Evolutionary conservation across 2,888 invertebrate species (phyloP).

Genomic region (Dysmachus trigonus): DNA sequence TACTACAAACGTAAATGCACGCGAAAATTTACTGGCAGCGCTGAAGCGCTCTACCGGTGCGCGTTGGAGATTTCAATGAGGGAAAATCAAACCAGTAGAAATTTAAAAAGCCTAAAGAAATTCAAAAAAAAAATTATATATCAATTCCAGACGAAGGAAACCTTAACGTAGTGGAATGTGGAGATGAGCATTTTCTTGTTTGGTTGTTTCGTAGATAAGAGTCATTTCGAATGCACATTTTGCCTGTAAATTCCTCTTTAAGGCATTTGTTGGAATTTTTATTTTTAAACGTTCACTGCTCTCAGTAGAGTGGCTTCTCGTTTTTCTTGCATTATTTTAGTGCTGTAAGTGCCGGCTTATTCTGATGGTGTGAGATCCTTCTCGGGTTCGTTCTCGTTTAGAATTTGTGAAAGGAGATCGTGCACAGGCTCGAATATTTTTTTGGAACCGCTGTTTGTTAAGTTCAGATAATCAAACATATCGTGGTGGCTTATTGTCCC

Average conservation of each 20-base stretch:
- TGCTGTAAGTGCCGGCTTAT: conserved; percentile 60
- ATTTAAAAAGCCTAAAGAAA: neutral
- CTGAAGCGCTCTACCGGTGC: neutral
- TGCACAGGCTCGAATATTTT: conserved; percentile 88
- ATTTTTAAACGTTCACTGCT: neutral
- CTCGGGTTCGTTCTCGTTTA: conserved; percentile 79
- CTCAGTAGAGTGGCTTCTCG: neutral
- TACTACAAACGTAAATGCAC: neutral
- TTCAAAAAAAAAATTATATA: neutral
- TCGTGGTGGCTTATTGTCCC: conserved; percentile 88
- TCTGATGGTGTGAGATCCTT: conserved; percentile 79
- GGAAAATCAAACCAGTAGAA: neutral
- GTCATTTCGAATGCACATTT: conserved; percentile 19
- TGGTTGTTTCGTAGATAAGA: conserved; percentile 25
- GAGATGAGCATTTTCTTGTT: conserved; percentile 30
- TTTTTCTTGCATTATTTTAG: neutral
- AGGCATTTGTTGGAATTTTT: conserved; percentile 10
- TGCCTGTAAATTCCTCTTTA: conserved; percentile 33
- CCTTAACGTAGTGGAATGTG: conserved; percentile 21
- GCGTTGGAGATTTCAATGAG: neutral
- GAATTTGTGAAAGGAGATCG: conserved; percentile 79
- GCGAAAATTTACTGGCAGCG: neutral
- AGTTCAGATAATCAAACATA: conserved; percentile 90
- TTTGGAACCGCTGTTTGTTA: conserved; percentile 85
- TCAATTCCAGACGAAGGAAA: conserved; percentile 26